These are phyloP conservation scores for Stictonetta naevosa DNA, from an alignment of 2,113 vertebrate genomes.

Conservation along the genomic window DNA sequence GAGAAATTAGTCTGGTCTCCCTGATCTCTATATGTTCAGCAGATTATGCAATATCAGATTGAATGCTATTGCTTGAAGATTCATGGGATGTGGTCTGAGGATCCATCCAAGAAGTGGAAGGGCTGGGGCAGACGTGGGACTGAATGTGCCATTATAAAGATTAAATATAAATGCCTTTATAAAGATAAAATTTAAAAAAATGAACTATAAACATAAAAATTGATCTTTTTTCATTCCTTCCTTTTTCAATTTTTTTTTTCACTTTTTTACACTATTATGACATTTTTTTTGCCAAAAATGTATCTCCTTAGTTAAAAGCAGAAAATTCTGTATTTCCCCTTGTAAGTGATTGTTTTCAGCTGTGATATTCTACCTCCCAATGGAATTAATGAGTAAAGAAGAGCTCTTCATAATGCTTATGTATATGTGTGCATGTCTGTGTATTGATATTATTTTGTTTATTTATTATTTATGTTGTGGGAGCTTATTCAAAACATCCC, in stretches of 20 bases:
- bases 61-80: background rate
- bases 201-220: background rate
- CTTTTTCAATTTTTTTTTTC: background rate
- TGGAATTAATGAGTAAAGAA: conserved; percentile 3
- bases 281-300: background rate
- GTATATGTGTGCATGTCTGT: background rate
- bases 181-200: background rate
- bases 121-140: background rate
- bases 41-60: background rate
- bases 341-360: conserved; percentile 1
- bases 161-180: background rate
- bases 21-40: background rate
- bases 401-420: background rate
- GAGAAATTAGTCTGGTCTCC: background rate
- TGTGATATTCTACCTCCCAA: background rate
- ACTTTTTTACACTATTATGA: background rate
- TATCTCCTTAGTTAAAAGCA: background rate
- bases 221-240: background rate
- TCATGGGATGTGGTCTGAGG: background rate
- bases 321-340: background rate
- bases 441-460: background rate
- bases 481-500: background rate
- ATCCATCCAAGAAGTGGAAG: background rate
- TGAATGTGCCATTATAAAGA: background rate
- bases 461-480: conserved; percentile 4